phyloP scores from a whole-genome alignment of 1,140 invertebrate species.

The Panagrolaimus sp. region DNA sequence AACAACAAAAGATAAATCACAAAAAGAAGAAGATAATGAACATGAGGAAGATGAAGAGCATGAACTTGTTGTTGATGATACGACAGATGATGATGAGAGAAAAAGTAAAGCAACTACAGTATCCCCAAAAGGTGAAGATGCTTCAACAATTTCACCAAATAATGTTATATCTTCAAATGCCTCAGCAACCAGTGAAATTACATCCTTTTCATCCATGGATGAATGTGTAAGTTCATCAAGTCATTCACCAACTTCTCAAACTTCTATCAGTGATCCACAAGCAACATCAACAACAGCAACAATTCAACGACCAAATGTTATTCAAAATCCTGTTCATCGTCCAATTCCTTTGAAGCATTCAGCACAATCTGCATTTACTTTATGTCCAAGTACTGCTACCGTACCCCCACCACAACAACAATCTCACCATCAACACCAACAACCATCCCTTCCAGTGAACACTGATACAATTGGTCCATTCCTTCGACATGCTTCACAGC shows the following conservation, averaged over 20 bases:
- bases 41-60: background rate
- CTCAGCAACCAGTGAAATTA: background rate
- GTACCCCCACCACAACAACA: background rate
- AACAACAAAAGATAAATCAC: no score
- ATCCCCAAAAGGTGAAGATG: background rate
- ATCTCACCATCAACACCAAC: background rate
- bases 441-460: slow-evolving; percentile 26
- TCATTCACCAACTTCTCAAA: background rate
- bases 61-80: slow-evolving; percentile 8
- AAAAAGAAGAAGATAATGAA: no score
- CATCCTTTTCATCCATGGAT: background rate
- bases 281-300: background rate
- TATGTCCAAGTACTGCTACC: background rate
- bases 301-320: slow-evolving; percentile 44
- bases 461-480: slow-evolving; percentile 33
- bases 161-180: background rate
- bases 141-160: background rate
- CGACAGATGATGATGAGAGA: slow-evolving; percentile 1
- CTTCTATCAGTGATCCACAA: background rate
- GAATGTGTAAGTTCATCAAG: background rate
- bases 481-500: background rate
- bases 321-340: slow-evolving; percentile 18
- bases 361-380: background rate
- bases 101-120: slow-evolving; percentile 2
- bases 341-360: background rate